Conservation (phyloP, 2,113 vertebrate genomes). For the Turdus rufiventris region DNA sequence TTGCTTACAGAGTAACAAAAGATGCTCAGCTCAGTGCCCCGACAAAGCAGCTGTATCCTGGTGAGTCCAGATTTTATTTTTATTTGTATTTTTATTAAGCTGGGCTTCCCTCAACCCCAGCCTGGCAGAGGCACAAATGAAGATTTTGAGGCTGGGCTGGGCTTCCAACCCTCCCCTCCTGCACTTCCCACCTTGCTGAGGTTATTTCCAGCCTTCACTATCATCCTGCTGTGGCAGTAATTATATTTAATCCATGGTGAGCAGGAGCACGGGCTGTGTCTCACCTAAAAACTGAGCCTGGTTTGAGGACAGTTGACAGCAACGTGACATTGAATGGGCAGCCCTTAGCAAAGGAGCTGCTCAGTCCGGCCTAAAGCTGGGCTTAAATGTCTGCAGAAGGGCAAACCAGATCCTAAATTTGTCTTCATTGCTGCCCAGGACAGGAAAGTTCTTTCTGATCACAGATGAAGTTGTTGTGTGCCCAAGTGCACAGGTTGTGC, state of each 20-base stretch:
- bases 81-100: not conserved
- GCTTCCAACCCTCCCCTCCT: not conserved
- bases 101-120: not conserved
- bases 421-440: not conserved
- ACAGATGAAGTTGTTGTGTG: not conserved
- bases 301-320: fast-evolving
- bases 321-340: fast-evolving
- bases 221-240: not conserved
- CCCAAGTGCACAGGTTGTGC: not conserved
- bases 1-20: conserved; percentile 91
- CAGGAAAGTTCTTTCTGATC: not conserved
- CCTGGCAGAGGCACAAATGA: not conserved
- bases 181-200: fast-evolving
- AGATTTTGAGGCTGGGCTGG: not conserved
- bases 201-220: not conserved
- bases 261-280: not conserved
- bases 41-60: conserved; percentile 86
- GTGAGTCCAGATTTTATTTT: conserved; percentile 6
- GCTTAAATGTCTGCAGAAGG: not conserved
- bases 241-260: not conserved
- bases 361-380: not conserved
- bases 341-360: not conserved
- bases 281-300: not conserved
- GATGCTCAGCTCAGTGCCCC: conserved; percentile 94
- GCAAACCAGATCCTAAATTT: not conserved